phyloP scores from a whole-genome alignment of 2,888 invertebrate genomes.

The Odontocerum albicorne region DNA sequence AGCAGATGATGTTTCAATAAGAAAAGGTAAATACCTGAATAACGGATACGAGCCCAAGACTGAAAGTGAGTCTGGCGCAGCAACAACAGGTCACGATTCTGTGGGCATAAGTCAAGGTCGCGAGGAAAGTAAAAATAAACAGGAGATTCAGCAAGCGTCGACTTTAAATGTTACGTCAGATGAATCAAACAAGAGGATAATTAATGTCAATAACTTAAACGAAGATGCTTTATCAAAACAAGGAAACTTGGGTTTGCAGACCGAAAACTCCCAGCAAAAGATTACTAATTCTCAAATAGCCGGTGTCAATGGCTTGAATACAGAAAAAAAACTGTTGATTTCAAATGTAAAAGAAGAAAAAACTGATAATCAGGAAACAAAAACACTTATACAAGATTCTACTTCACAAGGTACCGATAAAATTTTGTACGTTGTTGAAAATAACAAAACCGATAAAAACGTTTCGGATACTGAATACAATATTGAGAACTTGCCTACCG shows the following conservation, averaged over 20 bases:
- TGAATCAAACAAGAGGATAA: neutral
- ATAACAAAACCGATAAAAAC: neutral
- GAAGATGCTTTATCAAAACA: too few species aligned
- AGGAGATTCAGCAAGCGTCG: neutral
- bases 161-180: slow-evolving; percentile 2
- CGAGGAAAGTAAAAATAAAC: slow-evolving; percentile 15
- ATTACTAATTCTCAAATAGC: neutral
- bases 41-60: neutral
- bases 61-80: slow-evolving; percentile 14
- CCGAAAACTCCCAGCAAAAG: neutral
- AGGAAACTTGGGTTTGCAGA: too few species aligned
- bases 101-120: slow-evolving; percentile 16
- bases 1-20: neutral
- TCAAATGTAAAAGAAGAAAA: neutral
- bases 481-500: neutral
- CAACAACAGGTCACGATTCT: slow-evolving; percentile 14
- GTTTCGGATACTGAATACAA: neutral
- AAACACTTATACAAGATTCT: neutral
- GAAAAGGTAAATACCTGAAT: slow-evolving; percentile 10
- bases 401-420: too few species aligned
- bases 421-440: slow-evolving; percentile 1
- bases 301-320: neutral
- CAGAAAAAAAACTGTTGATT: neutral
- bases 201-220: too few species aligned
- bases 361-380: neutral